Evolutionary conservation across 2,797 vertebrate species (phyloP), one percentile per base, ranked within the genome.

Genomic region (Nasua narica): DNA sequence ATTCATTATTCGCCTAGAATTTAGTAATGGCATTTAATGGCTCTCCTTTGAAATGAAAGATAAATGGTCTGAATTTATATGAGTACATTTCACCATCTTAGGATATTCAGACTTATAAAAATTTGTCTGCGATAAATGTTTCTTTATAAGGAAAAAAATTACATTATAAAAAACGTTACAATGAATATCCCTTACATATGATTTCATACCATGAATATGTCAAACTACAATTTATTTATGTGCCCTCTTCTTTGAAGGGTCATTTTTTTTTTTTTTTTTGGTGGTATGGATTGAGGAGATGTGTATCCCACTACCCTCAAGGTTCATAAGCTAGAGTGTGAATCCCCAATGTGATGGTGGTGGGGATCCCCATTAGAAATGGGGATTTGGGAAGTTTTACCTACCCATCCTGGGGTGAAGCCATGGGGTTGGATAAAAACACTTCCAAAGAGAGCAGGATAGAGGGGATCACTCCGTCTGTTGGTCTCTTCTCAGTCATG

Each of bases 81-180:
- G 94, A 58, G 46, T 74, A 35, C n/a, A 23, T 79, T 87, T 95
- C 46, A 96, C 35, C 83, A 74, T 94, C 77, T 65, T 37, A 91
- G 62, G 40, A 88, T 76, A 79, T 72, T 72, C 52, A 27, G 46
- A 29, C 43, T 10, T 18, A 29, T 78, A 50, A 93, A 7, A 95
- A 84, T 67, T 43, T 83, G 58, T 70, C 69, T 88, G 46, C 65
- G 54, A 65, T 78, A 65, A 19, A 48, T 56, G 11, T 21, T 87
- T 76, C 60, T 91, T 77, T 62, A 16, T 25, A n/a, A 78, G 19
- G 65, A 9, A 82, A 9, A 82, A 88, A 87, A 58, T n/a, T 37
- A n/a, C n/a, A 13, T 83, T 90, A 43, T n/a, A 62, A 70, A 86
- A 23, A 46, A 43, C 56, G 7, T 65, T 65, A 29, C 76, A 37